A percentile compares a stretch with the other conserved stretches of the same genome.
Evolutionary conservation across 2,113 vertebrate species (phyloP).

Genomic region (Cheilinus undulatus): DNA sequence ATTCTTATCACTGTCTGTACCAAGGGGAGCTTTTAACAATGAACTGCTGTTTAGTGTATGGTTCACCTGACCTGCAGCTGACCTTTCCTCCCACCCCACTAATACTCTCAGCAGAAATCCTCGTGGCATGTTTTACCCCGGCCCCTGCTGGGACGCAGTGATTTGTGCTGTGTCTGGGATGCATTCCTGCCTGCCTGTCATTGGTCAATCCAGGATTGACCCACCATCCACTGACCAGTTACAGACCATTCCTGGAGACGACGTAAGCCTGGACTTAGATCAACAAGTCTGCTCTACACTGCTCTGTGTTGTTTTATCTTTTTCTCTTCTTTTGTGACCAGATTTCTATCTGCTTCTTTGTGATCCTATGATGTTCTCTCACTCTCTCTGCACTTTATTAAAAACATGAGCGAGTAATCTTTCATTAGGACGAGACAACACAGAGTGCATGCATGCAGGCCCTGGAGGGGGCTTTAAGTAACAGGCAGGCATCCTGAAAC

Average conservation of each 20-base stretch:
- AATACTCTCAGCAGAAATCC: conserved; percentile 44
- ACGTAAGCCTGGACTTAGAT: not conserved
- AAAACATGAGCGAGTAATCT: conserved; percentile 72
- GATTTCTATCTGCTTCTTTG: conserved; percentile 1
- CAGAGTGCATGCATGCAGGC: conserved; percentile 37
- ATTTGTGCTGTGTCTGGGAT: conserved; percentile 50
- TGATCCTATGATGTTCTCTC: conserved; percentile 31
- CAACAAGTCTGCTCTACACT: not conserved
- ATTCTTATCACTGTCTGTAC: conserved; percentile 4
- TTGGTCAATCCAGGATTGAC: conserved; percentile 51
- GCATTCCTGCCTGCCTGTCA: conserved; percentile 45
- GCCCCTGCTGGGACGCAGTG: conserved; percentile 25
- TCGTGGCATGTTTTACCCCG: conserved; percentile 36
- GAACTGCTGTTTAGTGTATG: not conserved
- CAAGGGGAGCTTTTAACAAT: conserved; percentile 23
- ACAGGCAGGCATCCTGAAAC: conserved; percentile 69
- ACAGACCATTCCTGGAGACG: not conserved
- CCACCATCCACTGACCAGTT: conserved; percentile 31
- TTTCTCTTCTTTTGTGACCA: conserved; percentile 8
- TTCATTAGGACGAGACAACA: conserved; percentile 60
- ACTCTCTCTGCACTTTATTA: conserved; percentile 56
- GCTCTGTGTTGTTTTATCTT: conserved; percentile 17
- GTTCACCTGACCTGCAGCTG: conserved; percentile 55
- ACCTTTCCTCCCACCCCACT: conserved; percentile 36
- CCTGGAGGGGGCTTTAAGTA: conserved; percentile 59